These are phyloP conservation scores for Tetragonula carbonaria DNA, from an alignment of 2,888 invertebrate species.

Conservation along the genomic window DNA sequence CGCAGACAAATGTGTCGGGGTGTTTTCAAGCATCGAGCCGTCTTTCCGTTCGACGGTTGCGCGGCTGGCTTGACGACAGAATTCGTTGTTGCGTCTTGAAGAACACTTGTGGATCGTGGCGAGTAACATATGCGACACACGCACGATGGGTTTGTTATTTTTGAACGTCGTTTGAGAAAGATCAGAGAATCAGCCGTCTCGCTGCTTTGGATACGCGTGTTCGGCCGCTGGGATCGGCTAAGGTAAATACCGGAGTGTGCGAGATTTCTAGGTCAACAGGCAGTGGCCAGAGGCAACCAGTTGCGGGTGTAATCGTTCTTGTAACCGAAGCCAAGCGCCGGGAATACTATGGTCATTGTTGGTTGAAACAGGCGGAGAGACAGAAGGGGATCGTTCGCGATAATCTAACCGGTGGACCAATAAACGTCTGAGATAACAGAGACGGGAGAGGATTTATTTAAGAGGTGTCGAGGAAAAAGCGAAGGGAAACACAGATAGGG, in stretches of 20 bases:
- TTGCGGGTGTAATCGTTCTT: slow-evolving; percentile 47
- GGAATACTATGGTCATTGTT: not conserved
- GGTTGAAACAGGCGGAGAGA: slow-evolving; percentile 15
- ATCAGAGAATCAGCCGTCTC: not conserved
- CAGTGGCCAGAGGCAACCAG: slow-evolving; percentile 54
- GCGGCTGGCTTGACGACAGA: not conserved
- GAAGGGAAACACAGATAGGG: not conserved
- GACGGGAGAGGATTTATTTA: slow-evolving; percentile 16
- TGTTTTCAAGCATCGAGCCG: not conserved
- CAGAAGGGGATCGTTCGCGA: slow-evolving; percentile 8
- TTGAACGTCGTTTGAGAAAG: too few relatives aligned
- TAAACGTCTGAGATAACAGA: not conserved
- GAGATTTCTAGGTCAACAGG: slow-evolving; percentile 22
- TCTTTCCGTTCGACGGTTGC: not conserved
- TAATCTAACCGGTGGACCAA: slow-evolving; percentile 15
- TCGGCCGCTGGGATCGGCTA: not conserved
- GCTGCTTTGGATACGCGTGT: slow-evolving; percentile 7
- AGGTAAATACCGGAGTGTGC: slow-evolving; percentile 41
- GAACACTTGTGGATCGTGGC: slow-evolving; percentile 22
- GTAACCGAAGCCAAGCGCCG: slow-evolving; percentile 16
- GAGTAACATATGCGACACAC: too few relatives aligned
- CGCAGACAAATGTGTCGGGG: slow-evolving; percentile 17
- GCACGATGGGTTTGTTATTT: too few relatives aligned
- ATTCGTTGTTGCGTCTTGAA: not conserved
- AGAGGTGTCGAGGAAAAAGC: slow-evolving; percentile 2